Conservation (phyloP, 2,888 invertebrate species). For the Sericinus montela region DNA sequence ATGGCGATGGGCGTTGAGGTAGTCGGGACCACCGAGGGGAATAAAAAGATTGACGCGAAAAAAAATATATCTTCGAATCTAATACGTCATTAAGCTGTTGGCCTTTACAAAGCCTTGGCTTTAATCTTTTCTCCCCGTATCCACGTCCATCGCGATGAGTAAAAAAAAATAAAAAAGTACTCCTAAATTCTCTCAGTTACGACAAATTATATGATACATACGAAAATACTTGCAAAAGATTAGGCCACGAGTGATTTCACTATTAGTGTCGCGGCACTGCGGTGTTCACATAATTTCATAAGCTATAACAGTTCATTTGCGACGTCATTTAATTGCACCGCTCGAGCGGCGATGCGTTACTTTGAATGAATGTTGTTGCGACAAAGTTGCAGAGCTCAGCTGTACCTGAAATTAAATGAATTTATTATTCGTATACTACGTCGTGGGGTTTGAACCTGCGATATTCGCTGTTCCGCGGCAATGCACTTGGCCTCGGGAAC, state of each 20-base stretch:
- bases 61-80: neutral
- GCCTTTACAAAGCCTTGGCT: slow-evolving; percentile 23
- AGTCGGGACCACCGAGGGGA: neutral
- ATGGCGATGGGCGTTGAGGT: slow-evolving; percentile 5
- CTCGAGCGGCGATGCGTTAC: neutral
- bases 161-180: slow-evolving; percentile 58
- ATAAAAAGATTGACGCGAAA: neutral
- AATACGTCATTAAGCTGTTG: neutral
- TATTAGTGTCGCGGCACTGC: slow-evolving; percentile 9
- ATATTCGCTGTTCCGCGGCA: too few species aligned
- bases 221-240: slow-evolving; percentile 72
- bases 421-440: too few species aligned
- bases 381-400: slow-evolving; percentile 2
- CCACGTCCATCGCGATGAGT: slow-evolving; percentile 28
- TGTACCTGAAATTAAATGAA: slow-evolving; percentile 1
- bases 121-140: slow-evolving; percentile 39
- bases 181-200: slow-evolving; percentile 55
- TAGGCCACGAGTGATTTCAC: slow-evolving; percentile 33
- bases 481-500: too few species aligned
- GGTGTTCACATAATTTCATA: neutral
- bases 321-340: neutral
- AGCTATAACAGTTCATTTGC: neutral
- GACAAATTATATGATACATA: slow-evolving; percentile 75
- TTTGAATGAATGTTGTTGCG: neutral
- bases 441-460: too few species aligned